These are phyloP conservation scores for Polydrusus pterygomalis DNA, from an alignment of 2,888 invertebrate genomes.

Conservation along the genomic window DNA sequence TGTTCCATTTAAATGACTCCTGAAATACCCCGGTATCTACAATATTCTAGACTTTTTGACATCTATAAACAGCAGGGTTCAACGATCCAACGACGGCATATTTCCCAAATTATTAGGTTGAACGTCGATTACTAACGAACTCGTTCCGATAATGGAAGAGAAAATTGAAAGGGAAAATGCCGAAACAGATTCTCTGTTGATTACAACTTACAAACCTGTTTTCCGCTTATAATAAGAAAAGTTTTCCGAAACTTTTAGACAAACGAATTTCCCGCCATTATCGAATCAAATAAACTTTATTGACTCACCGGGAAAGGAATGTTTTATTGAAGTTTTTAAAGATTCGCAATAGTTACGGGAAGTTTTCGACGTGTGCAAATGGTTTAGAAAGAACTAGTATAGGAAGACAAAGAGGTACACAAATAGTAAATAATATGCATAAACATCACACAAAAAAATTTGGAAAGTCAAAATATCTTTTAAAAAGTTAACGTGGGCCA, in stretches of 20 bases:
- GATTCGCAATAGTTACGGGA: conserved; percentile 6
- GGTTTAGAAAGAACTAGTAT: background rate
- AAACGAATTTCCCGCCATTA: conserved; percentile 30
- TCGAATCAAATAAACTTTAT: conserved; percentile 47
- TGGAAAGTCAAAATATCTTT: too few relatives aligned
- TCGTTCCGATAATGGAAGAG: background rate
- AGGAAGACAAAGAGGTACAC: too few relatives aligned
- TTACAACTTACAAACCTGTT: conserved; percentile 18
- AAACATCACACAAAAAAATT: too few relatives aligned
- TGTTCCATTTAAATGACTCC: too few relatives aligned
- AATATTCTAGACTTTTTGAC: too few relatives aligned
- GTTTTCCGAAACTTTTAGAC: conserved; percentile 28
- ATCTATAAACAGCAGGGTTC: too few relatives aligned
- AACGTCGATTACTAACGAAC: background rate
- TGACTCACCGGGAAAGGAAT: conserved; percentile 31
- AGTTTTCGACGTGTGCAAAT: background rate
- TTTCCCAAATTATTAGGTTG: background rate
- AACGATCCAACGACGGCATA: too few relatives aligned
- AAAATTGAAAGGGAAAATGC: conserved; percentile 4
- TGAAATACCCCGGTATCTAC: too few relatives aligned
- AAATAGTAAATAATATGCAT: too few relatives aligned
- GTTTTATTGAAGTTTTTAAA: conserved; percentile 36
- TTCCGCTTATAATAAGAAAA: conserved; percentile 33
- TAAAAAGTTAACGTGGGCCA: too few relatives aligned
- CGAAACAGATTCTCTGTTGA: conserved; percentile 14